These are phyloP conservation scores for Diuraphis noxia DNA, from an alignment of 1,140 invertebrate species.

Conservation along the genomic window DNA sequence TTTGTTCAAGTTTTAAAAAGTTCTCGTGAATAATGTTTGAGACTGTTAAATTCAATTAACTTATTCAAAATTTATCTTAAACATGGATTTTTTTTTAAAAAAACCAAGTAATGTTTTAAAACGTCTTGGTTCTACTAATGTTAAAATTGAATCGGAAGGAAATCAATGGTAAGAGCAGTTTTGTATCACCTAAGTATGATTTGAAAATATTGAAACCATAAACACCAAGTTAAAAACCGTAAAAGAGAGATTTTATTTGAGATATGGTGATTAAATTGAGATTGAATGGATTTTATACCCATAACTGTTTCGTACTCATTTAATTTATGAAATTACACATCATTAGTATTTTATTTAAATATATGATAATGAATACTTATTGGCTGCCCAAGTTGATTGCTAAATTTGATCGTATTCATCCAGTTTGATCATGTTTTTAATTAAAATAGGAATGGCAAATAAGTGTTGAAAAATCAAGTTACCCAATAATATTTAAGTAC, in stretches of 20 bases:
- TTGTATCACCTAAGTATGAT: neutral
- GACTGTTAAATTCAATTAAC: neutral
- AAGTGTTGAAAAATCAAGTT: neutral
- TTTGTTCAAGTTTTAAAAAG: neutral
- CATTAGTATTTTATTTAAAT: neutral
- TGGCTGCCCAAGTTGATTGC: neutral
- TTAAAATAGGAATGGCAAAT: neutral
- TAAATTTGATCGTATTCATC: neutral
- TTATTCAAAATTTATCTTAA: neutral
- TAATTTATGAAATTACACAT: neutral
- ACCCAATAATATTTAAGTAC: neutral
- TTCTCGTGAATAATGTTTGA: neutral
- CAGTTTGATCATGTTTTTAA: neutral
- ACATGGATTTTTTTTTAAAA: conserved; percentile 43
- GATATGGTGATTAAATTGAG: neutral
- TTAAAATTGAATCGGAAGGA: neutral
- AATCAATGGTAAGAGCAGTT: neutral
- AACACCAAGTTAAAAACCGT: neutral
- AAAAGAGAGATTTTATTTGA: neutral
- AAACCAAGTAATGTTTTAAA: conserved; percentile 41
- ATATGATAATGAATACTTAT: neutral
- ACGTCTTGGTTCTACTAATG: conserved; percentile 18
- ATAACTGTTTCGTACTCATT: neutral
- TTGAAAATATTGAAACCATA: neutral
- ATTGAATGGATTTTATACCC: neutral